Percentiles rank a stretch among this genome's conserved stretches.
These are phyloP conservation scores for Hedya salicella DNA, from an alignment of 2,888 invertebrate genomes.

Conservation along the genomic window DNA sequence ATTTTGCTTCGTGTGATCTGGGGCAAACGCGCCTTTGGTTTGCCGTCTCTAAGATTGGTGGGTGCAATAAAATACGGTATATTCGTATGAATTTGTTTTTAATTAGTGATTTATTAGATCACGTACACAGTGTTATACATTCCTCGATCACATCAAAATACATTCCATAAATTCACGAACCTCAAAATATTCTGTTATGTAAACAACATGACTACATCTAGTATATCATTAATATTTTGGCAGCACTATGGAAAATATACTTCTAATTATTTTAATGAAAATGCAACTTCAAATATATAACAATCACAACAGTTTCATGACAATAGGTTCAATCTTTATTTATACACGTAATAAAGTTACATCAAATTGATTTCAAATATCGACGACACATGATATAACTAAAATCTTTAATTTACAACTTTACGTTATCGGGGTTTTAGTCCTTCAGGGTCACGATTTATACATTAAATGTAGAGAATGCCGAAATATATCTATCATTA, in stretches of 20 bases:
- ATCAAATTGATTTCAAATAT: conserved; percentile 65
- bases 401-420: conserved; percentile 69
- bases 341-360: conserved; percentile 64
- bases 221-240: conserved; percentile 82
- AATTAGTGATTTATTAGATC: conserved; percentile 76
- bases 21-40: no score
- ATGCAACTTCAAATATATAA: conserved; percentile 83
- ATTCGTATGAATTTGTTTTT: conserved; percentile 69
- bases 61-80: conserved; percentile 47
- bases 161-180: conserved; percentile 79
- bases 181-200: conserved; percentile 79
- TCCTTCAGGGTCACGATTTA: conserved; percentile 76
- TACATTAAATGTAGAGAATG: conserved; percentile 65
- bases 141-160: conserved; percentile 78
- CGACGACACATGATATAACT: conserved; percentile 62
- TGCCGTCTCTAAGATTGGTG: no score
- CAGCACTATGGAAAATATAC: conserved; percentile 86
- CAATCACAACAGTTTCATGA: conserved; percentile 83
- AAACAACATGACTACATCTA: conserved; percentile 82
- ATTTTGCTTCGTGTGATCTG: no score
- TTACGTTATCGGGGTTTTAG: conserved; percentile 76
- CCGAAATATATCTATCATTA: conserved; percentile 63
- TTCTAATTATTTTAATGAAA: conserved; percentile 81
- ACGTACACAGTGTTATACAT: conserved; percentile 77
- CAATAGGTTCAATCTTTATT: conserved; percentile 67